phyloP scores from a whole-genome alignment of 2,888 invertebrate species.

The Chrysolina oricalcia region DNA sequence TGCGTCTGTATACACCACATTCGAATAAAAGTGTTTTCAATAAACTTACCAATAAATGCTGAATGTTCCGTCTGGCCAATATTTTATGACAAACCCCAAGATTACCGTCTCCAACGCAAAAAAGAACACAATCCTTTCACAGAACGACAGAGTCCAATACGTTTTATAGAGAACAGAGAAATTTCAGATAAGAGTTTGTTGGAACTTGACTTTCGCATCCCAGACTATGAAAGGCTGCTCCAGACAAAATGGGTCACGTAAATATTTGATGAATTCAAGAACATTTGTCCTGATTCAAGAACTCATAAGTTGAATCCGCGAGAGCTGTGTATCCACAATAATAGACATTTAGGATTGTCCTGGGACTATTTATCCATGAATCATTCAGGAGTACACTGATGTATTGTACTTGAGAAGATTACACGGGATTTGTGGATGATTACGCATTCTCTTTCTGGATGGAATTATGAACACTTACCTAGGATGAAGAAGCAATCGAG shows the following conservation, averaged over 20 bases:
- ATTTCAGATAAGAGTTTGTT: background rate
- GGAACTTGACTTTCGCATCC: background rate
- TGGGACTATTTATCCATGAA: constrained; percentile 59
- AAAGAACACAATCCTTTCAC: background rate
- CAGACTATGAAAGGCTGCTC: constrained; percentile 3
- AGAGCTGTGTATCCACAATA: constrained; percentile 63
- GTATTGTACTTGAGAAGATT: constrained; percentile 23
- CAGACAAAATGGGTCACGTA: constrained; percentile 59
- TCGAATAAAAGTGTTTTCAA: background rate
- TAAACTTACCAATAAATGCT: background rate
- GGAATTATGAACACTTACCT: constrained; percentile 23
- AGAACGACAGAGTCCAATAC: background rate
- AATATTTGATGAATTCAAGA: constrained; percentile 62
- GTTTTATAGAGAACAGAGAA: too few relatives aligned
- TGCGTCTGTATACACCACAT: too few relatives aligned
- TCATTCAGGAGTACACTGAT: constrained; percentile 30
- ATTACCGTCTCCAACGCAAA: background rate
- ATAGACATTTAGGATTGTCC: constrained; percentile 64
- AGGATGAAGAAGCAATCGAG: background rate
- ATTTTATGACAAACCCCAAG: background rate
- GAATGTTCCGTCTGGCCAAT: background rate
- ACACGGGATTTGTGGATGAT: constrained; percentile 7
- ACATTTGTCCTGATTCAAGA: constrained; percentile 60
- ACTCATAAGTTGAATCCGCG: constrained; percentile 61
- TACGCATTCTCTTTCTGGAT: constrained; percentile 17